A percentile compares a stretch with the other conserved stretches of the same genome.
Conservation (phyloP, 2,113 vertebrate species). For the Eptatretus burgeri region DNA sequence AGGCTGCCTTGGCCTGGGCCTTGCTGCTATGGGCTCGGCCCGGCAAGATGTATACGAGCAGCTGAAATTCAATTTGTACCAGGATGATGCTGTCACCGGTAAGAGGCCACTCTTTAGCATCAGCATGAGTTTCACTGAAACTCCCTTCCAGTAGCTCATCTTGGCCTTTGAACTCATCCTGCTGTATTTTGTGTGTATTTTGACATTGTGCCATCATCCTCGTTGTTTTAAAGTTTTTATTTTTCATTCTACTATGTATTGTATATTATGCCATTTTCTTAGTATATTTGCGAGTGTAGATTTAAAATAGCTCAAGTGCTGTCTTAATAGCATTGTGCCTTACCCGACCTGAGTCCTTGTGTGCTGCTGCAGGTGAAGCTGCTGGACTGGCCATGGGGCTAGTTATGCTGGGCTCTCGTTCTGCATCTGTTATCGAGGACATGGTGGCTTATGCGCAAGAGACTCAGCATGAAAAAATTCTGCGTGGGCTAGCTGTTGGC, state of each 20-base stretch:
- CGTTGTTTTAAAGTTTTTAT: too few species aligned
- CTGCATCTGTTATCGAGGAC: constrained; percentile 89
- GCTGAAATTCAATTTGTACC: constrained; percentile 89
- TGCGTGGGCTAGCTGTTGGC: constrained; percentile 71
- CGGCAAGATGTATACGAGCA: constrained; percentile 88
- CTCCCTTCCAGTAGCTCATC: too few species aligned
- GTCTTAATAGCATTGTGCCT: too few species aligned
- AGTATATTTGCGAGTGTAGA: too few species aligned
- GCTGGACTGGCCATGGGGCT: constrained; percentile 68
- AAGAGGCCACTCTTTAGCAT: constrained; percentile 5
- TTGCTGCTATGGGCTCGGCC: constrained; percentile 79
- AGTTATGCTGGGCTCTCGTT: constrained; percentile 93
- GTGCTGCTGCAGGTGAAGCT: constrained; percentile 38
- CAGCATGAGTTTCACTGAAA: too few species aligned
- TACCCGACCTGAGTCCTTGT: not conserved
- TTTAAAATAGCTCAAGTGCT: too few species aligned
- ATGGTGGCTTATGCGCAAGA: constrained; percentile 96
- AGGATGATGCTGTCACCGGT: constrained; percentile 96
- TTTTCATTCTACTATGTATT: too few species aligned
- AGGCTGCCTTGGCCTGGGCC: constrained; percentile 60
- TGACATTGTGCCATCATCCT: too few species aligned
- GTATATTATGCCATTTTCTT: too few species aligned
- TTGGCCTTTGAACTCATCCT: too few species aligned
- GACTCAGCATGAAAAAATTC: constrained; percentile 89
- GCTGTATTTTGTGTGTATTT: too few species aligned